Evolutionary conservation across 2,888 invertebrate species (phyloP), one percentile per base, ranked within the genome.

Genomic region (Gisinianus flammeolus): DNA sequence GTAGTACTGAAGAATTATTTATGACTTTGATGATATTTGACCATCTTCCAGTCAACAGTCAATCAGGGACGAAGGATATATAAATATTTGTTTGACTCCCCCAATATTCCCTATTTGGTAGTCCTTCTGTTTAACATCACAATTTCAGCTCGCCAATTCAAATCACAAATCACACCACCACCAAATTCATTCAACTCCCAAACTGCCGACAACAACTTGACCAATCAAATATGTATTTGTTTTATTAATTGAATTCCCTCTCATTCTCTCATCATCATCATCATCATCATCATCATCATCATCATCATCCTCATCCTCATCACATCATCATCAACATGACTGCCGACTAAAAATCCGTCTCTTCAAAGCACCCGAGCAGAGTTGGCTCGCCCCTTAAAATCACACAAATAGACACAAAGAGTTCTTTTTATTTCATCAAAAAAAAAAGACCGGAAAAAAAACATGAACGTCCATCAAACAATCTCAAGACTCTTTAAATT

Each of bases 361-460:
- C 85, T 83, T 84, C 85, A 81, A 85, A 85, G 81, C 85, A 83
- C 83, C 85, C 85, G 82, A 85, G 85, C 81, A 85, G 84, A 82
- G 85, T 84, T 83, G 84, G 85, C 83, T 84, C 84, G 80, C 83
- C 85, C 85, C 85, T 85, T 81, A 22, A 74, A 30, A 75, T 66
- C n/a, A 66, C 54, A 71, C n/a, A 77, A 35, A 66, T 10, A 69
- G 26, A 62, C 12, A n/a, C n/a, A 22, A 30, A 71, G 26, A 56
- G 31, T n/a, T 58, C n/a, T 62, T 62, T 62, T 62, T 26, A 62
- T 12, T 24, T n/a, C n/a, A n/a, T n/a, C n/a, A n/a, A n/a, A n/a
- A n/a, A n/a, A n/a, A n/a, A n/a, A n/a, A n/a, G n/a, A n/a, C n/a
- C n/a, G n/a, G n/a, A n/a, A n/a, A n/a, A n/a, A 16, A 19, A 30